Evolutionary conservation across 2,797 vertebrate species (phyloP).

Genomic region (Natrix natrix): DNA sequence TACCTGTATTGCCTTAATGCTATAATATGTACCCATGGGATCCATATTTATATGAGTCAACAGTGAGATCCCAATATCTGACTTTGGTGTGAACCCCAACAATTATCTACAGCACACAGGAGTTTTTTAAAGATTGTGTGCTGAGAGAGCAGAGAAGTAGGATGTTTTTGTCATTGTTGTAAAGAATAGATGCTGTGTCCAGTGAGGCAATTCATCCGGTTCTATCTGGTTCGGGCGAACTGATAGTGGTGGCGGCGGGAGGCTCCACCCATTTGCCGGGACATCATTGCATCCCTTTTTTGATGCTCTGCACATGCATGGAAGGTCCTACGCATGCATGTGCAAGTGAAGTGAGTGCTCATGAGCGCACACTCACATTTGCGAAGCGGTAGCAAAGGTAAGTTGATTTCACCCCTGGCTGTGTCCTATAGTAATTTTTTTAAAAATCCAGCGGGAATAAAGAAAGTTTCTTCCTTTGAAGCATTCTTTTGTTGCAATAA

Average conservation of each 20-base stretch:
- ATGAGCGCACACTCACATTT: too few relatives aligned
- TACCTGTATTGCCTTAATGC: background rate
- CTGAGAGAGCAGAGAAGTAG: background rate
- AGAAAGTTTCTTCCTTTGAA: background rate
- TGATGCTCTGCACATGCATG: too few relatives aligned
- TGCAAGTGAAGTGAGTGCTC: too few relatives aligned
- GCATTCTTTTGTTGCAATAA: background rate
- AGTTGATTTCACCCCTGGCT: background rate
- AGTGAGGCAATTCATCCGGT: too few relatives aligned
- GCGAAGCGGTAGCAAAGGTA: too few relatives aligned
- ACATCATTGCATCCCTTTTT: too few relatives aligned
- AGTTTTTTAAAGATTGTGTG: background rate
- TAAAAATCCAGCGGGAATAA: background rate
- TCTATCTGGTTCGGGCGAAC: too few relatives aligned
- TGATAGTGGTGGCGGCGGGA: too few relatives aligned
- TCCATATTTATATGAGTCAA: background rate
- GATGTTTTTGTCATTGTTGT: background rate
- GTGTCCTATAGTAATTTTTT: background rate
- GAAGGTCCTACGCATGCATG: too few relatives aligned
- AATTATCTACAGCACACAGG: background rate
- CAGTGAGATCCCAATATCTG: background rate
- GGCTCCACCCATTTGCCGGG: too few relatives aligned
- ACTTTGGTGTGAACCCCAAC: background rate
- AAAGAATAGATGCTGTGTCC: background rate
- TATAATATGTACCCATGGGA: background rate